Conservation (phyloP, 1,140 invertebrate genomes). For the Cotesia typhae region DNA sequence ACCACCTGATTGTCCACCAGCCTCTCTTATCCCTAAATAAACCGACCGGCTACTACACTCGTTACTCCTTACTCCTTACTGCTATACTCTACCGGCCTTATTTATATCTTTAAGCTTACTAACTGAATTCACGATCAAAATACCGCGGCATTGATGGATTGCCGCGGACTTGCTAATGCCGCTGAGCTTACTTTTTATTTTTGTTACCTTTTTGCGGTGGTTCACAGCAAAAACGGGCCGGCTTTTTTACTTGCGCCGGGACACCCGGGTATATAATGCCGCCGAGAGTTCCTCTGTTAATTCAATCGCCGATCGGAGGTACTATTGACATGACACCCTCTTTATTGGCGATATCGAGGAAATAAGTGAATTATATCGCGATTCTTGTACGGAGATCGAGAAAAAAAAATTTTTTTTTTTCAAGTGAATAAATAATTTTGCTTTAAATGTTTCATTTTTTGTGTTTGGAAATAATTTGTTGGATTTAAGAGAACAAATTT, state of each 20-base stretch:
- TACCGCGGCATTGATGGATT: conserved; percentile 63
- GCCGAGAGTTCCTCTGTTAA: neutral
- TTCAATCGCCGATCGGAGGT: neutral
- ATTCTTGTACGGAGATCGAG: too few relatives aligned
- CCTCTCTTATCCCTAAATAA: neutral
- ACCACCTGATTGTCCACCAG: neutral
- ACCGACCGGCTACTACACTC: neutral
- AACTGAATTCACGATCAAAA: conserved; percentile 64
- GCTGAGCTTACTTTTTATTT: conserved; percentile 37
- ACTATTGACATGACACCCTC: too few relatives aligned
- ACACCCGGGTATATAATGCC: neutral
- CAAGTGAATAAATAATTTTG: too few relatives aligned
- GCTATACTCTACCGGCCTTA: conserved; percentile 46
- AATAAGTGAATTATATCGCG: too few relatives aligned
- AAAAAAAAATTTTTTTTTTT: too few relatives aligned
- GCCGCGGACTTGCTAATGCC: conserved; percentile 47
- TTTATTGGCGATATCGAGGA: too few relatives aligned
- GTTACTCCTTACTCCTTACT: too few relatives aligned
- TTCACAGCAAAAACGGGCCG: conserved; percentile 35
- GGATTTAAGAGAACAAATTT: too few relatives aligned
- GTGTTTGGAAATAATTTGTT: too few relatives aligned
- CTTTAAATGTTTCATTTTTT: too few relatives aligned
- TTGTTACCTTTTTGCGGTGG: conserved; percentile 35
- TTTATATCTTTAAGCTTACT: conserved; percentile 56
- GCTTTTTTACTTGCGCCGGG: conserved; percentile 37